Percentiles rank a stretch among this genome's conserved stretches.
These are phyloP conservation scores for Taeniopygia guttata DNA, from an alignment of 2,797 vertebrate genomes.

Conservation along the genomic window DNA sequence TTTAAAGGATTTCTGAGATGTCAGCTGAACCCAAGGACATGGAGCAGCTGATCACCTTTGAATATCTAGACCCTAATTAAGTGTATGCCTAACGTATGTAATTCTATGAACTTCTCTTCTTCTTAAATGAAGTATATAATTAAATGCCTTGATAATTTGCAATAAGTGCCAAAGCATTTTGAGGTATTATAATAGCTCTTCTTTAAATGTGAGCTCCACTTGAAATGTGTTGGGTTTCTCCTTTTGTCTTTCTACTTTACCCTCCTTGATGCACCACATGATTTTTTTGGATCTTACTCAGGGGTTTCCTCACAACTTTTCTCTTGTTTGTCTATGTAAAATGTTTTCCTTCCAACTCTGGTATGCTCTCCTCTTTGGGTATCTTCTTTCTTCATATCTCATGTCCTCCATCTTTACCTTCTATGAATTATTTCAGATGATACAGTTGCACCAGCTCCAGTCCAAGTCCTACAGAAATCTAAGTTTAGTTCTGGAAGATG, in stretches of 20 bases:
- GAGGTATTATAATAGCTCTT: not conserved
- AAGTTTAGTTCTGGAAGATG: not conserved
- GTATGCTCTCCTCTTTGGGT: not conserved
- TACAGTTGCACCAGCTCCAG: not conserved
- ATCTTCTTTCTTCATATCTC: not conserved
- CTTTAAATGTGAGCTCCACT: not conserved
- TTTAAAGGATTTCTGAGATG: not conserved
- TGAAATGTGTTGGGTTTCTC: not conserved
- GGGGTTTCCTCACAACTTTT: not conserved
- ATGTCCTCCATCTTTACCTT: not conserved
- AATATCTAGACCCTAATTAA: not conserved
- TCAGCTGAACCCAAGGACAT: not conserved
- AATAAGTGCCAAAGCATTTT: not conserved
- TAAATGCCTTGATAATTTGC: not conserved
- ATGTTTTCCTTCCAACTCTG: not conserved
- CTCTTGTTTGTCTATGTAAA: not conserved
- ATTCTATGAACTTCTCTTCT: not conserved
- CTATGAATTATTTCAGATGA: not conserved
- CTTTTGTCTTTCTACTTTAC: not conserved
- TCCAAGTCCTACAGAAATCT: not conserved
- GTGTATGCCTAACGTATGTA: not conserved
- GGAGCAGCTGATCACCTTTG: not conserved
- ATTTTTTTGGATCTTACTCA: not conserved
- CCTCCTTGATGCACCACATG: not conserved
- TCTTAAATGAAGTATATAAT: not conserved